Conservation (phyloP, 2,888 invertebrate species). For the Tryphoninae sp. region DNA sequence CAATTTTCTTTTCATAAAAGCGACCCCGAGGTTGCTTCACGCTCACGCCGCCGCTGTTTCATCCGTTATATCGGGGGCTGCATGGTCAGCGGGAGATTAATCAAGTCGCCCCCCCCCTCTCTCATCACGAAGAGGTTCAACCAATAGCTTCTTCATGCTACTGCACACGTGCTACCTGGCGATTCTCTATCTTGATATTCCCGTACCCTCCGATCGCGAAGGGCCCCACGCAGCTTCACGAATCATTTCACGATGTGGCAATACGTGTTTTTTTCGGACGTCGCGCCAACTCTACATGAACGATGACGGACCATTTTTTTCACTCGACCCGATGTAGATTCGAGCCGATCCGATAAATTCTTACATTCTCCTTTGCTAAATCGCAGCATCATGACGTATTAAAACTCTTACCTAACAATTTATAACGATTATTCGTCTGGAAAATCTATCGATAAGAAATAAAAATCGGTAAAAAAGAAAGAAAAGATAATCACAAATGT, state of each 20-base stretch:
- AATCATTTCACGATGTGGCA: conserved; percentile 50
- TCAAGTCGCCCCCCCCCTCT: conserved; percentile 45
- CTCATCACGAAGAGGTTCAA: conserved; percentile 26
- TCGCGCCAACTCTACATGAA: conserved; percentile 5
- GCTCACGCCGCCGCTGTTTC: conserved; percentile 36
- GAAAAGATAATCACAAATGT: conserved; percentile 9
- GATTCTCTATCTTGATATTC: conserved; percentile 59
- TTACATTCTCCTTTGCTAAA: background rate
- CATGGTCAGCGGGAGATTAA: conserved; percentile 65
- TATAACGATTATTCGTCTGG: background rate
- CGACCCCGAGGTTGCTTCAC: conserved; percentile 59
- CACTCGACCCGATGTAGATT: conserved; percentile 2
- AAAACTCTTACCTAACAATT: too few species aligned
- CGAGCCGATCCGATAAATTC: background rate
- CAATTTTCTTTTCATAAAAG: conserved; percentile 64
- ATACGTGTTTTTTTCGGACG: background rate
- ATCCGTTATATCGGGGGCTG: conserved; percentile 40
- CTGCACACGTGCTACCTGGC: conserved; percentile 60
- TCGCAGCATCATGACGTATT: too few species aligned
- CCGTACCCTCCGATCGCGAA: conserved; percentile 31
- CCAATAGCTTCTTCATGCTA: conserved; percentile 48
- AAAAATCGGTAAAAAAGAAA: conserved; percentile 3
- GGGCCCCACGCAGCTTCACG: conserved; percentile 50
- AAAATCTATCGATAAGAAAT: background rate
- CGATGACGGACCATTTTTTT: conserved; percentile 57